These are phyloP conservation scores for Fratercula arctica DNA, from an alignment of 2,797 vertebrate genomes.

Conservation along the genomic window DNA sequence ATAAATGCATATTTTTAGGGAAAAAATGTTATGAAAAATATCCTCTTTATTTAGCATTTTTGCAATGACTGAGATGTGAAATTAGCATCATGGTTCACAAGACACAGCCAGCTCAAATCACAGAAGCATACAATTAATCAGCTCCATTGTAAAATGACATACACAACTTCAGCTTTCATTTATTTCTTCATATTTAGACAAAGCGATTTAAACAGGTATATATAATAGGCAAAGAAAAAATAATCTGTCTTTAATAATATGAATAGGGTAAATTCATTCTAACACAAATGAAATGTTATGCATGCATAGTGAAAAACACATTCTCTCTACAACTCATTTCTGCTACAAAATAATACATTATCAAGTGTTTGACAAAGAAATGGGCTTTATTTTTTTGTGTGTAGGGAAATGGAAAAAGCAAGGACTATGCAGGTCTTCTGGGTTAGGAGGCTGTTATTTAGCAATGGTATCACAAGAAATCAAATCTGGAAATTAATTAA, in stretches of 20 bases:
- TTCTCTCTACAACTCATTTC: background rate
- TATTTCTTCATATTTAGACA: background rate
- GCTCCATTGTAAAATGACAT: background rate
- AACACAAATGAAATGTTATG: background rate
- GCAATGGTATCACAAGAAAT: background rate
- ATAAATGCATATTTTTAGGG: background rate
- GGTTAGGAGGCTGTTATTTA: background rate
- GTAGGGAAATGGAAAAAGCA: background rate
- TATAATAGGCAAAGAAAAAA: background rate
- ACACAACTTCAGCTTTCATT: background rate
- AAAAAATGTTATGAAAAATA: background rate
- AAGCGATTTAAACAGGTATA: background rate
- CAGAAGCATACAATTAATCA: background rate
- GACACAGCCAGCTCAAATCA: background rate
- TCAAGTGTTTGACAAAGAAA: background rate
- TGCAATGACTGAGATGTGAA: slow-evolving; percentile 25
- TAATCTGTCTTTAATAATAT: background rate
- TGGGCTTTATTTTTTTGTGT: background rate
- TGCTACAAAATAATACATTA: background rate
- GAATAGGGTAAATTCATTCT: background rate
- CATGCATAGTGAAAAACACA: background rate
- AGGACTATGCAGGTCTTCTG: background rate
- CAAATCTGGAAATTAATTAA: background rate
- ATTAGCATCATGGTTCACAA: slow-evolving; percentile 1
- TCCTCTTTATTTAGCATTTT: background rate